Conservation (phyloP, 1,140 invertebrate species). For the Amyelois transitella region DNA sequence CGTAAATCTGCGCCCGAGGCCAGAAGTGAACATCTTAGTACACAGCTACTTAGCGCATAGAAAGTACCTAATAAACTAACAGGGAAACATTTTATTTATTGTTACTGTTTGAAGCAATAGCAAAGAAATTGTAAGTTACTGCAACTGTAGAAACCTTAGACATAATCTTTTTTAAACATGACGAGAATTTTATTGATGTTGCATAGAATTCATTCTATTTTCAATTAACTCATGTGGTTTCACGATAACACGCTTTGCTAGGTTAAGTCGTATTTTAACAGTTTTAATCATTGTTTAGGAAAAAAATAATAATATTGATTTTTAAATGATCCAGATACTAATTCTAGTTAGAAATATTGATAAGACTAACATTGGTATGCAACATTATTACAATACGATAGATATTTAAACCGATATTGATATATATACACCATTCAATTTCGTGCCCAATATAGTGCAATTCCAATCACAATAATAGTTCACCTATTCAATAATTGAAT, state of each 20-base stretch:
- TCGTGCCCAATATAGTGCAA: background rate
- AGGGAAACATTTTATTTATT: conserved; percentile 11
- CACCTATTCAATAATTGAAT: conserved; percentile 30
- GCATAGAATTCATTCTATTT: too few species aligned
- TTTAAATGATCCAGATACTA: background rate
- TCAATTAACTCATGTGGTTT: too few species aligned
- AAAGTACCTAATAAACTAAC: conserved; percentile 30
- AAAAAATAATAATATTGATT: too few species aligned
- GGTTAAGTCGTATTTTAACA: too few species aligned
- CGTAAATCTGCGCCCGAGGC: conserved; percentile 40
- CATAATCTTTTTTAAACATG: too few species aligned
- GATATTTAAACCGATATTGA: background rate
- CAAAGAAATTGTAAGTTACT: too few species aligned
- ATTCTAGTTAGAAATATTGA: background rate
- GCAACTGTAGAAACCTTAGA: too few species aligned
- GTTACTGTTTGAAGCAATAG: too few species aligned
- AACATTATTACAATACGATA: background rate
- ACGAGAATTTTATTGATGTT: too few species aligned
- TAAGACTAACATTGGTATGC: background rate
- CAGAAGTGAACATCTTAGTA: conserved; percentile 15
- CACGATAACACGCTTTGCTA: too few species aligned
- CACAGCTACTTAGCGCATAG: conserved; percentile 32
- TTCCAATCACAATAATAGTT: conserved; percentile 18
- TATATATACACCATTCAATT: background rate
- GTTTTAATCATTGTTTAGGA: too few species aligned